Evolutionary conservation across 2,888 invertebrate genomes (phyloP), one percentile per base, ranked within the genome.

Genomic region (Octodonta nipae): DNA sequence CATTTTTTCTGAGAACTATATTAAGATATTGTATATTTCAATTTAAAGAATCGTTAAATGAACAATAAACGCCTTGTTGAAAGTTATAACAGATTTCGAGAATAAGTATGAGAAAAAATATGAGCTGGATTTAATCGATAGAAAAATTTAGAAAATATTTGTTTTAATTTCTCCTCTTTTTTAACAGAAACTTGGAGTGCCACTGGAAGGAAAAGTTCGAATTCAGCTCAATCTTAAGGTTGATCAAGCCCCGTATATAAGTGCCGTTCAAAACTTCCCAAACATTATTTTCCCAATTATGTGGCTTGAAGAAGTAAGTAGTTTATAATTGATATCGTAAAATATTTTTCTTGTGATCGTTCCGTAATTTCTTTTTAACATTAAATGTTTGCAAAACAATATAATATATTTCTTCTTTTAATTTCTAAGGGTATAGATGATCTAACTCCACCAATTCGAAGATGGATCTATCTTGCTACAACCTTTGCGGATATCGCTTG

Each of bases 201-300:
- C 86, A 0, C 47, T 86, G 1, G 86, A 86, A 59, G 86, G 78
- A 4, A 78, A 81, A 55, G 76, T 85, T 2, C 68, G 86, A 2
- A 74, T 85, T 0, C 88, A 88, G 45, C 63, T 87, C 25, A 88
- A 88, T 54, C 56, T 87, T 35, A 81, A 81, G 53, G 79, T 87
- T 5, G 78, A 82, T 36, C 73, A 70, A 7, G 80, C 85, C 1
- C 70, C 74, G 2, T 69, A 76, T 42, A 75, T 87, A 26, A 68
- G 71, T 42, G 70, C 76, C 3, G 84, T 85, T 7, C 64, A 76
- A 42, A 72, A 78, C 40, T 86, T 88, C 49, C 80, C 83, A 0
- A 75, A 76, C 52, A 82, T 83, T 31, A 68, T 83, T 5, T 85
- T 86, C 55, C 87, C 88, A 1, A 75, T 87, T 24, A 84, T 87